Conservation (phyloP, 1,140 invertebrate species). For the Zaprionus nigranus region DNA sequence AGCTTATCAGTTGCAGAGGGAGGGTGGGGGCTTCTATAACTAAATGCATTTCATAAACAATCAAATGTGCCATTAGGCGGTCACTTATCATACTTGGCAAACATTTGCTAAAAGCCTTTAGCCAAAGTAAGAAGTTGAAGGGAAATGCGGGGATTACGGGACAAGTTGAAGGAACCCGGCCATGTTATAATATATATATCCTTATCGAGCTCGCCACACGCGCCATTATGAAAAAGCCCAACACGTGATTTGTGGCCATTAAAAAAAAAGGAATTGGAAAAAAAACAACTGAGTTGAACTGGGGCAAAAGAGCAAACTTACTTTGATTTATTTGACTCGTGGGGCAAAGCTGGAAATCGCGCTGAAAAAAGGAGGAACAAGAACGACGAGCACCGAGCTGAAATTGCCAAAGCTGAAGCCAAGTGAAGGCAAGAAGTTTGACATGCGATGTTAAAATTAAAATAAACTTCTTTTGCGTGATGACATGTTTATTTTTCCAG, state of each 20-base stretch:
- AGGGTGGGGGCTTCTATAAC: background rate
- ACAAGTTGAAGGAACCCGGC: background rate
- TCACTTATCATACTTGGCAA: slow-evolving; percentile 73
- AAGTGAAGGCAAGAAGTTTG: slow-evolving; percentile 48
- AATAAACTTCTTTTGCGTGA: slow-evolving; percentile 63
- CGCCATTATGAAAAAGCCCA: slow-evolving; percentile 51
- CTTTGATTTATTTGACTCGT: slow-evolving; percentile 70
- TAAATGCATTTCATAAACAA: slow-evolving; percentile 57
- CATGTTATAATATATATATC: slow-evolving; percentile 36
- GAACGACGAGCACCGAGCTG: background rate
- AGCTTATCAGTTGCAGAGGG: slow-evolving; percentile 22
- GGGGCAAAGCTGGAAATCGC: slow-evolving; percentile 11
- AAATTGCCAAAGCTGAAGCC: slow-evolving; percentile 11
- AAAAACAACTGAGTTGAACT: slow-evolving; percentile 5
- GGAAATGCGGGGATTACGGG: slow-evolving; percentile 4
- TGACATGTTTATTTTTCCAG: slow-evolving; percentile 62
- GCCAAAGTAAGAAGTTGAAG: background rate
- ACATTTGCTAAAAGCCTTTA: slow-evolving; percentile 37
- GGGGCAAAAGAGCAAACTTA: slow-evolving; percentile 57
- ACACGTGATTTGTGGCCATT: slow-evolving; percentile 75
- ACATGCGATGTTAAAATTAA: slow-evolving; percentile 78
- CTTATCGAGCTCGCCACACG: slow-evolving; percentile 59
- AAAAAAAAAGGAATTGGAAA: slow-evolving; percentile 42
- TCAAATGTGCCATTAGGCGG: slow-evolving; percentile 49
- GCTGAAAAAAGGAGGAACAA: background rate